Percentiles rank a stretch among this genome's conserved stretches.
Conservation (phyloP, 2,888 invertebrate species). For the Philereme vetulata region DNA sequence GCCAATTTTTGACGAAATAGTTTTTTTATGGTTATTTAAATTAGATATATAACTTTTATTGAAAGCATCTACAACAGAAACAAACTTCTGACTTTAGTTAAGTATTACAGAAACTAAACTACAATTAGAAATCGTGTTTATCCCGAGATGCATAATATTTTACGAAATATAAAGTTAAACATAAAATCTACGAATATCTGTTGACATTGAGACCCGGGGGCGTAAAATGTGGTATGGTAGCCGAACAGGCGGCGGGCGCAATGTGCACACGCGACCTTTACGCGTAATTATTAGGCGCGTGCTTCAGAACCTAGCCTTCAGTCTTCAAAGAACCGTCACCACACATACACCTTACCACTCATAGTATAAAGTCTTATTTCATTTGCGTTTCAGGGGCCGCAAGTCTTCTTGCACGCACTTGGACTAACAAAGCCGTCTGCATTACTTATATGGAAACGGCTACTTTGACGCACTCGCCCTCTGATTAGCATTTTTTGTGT, state of each 20-base stretch:
- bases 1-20: too few species aligned
- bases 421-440: constrained; percentile 46
- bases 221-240: constrained; percentile 22
- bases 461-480: constrained; percentile 64
- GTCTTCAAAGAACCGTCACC: constrained; percentile 9
- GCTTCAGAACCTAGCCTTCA: constrained; percentile 51
- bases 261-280: constrained; percentile 82
- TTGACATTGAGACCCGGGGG: constrained; percentile 26
- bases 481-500: constrained; percentile 68
- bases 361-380: constrained; percentile 20
- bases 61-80: too few species aligned
- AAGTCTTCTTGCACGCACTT: constrained; percentile 46
- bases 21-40: too few species aligned
- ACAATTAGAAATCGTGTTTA: too few species aligned
- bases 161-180: constrained; percentile 12
- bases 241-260: constrained; percentile 54
- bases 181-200: constrained; percentile 15
- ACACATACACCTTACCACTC: constrained; percentile 11
- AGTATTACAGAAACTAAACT: too few species aligned
- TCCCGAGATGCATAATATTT: constrained; percentile 1
- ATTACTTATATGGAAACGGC: constrained; percentile 67
- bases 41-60: too few species aligned
- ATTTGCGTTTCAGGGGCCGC: constrained; percentile 20
- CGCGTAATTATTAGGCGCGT: constrained; percentile 77
- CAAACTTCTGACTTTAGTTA: too few species aligned